Base-by-base conservation (phyloP, 2,888 invertebrate genomes). In the Formica aserva region DNA sequence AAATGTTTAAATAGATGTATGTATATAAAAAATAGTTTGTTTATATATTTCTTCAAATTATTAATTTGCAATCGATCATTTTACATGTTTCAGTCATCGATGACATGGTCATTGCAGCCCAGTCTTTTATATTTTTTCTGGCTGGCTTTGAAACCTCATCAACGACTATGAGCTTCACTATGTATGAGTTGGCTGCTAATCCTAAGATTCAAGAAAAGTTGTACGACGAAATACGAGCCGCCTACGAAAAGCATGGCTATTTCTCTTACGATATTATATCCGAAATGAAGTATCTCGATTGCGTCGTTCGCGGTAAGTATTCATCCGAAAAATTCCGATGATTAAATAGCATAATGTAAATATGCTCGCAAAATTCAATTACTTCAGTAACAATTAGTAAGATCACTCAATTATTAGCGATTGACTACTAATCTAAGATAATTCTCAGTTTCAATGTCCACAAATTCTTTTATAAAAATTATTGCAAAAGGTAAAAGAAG, bases 141-240 rank as follows among this genome's bases (percentile, higher is more conserved):
- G 93, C 92, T 63, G 92, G 93, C 9, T 93, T 91, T 69, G 91
- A 91, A 35, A 92, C 93, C 0, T 92, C 93, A 1, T 90, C 93
- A 1, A 87, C 88, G 18, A 90, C 92, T 8, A 90, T 93, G 71
- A 84, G 88, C 72, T 91, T 92, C 22, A 74, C 90, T 45, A 86
- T 92, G 63, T 92, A 91, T 85, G 92, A 92, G 80, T 81, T 93
- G 41, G 91, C 93, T 8, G 18, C n/a, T 18, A 88, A 93, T 82
- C 89, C 85, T 6, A 75, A 90, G n/a, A 75, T 92, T 57, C 48
- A 93, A 93, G 67, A 90, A 6, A 90, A 86, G 69, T 75, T 93
- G 1, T 81, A 87, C n/a, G 63, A 84, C 15, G 92, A 93, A 85
- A 91, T 93, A 9, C 72, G 69, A 8, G 57, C 69, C 26, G 75